These are phyloP conservation scores for Trigoniulus corallinus DNA, from an alignment of 1,140 invertebrate genomes.

Conservation along the genomic window DNA sequence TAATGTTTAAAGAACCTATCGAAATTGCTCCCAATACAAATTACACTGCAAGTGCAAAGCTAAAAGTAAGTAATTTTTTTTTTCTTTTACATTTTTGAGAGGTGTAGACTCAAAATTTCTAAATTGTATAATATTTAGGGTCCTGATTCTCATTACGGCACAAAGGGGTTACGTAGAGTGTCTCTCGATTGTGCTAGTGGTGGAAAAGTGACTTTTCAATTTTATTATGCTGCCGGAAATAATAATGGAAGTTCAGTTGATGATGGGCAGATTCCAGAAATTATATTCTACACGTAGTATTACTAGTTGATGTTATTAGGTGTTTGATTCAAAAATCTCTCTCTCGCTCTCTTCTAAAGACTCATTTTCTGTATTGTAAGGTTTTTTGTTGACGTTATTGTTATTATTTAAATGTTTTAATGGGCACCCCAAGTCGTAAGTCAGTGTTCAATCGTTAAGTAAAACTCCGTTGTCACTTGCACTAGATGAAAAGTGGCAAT, in stretches of 20 bases:
- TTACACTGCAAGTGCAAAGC: constrained; percentile 64
- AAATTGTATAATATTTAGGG: constrained; percentile 39
- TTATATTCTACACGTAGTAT: constrained; percentile 62
- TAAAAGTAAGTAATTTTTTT: constrained; percentile 40
- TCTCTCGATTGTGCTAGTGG: constrained; percentile 52
- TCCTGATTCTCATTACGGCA: constrained; percentile 73
- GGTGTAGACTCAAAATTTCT: background rate
- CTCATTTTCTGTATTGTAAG: too few relatives aligned
- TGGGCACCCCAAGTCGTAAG: too few relatives aligned
- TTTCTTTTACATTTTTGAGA: background rate
- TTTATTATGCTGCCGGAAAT: constrained; percentile 67
- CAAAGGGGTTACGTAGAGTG: constrained; percentile 58
- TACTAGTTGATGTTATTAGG: too few relatives aligned
- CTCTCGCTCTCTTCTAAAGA: too few relatives aligned
- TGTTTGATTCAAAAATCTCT: too few relatives aligned
- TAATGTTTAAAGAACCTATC: constrained; percentile 78
- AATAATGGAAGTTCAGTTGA: constrained; percentile 83
- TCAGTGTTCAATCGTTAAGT: too few relatives aligned
- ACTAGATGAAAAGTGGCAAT: too few relatives aligned
- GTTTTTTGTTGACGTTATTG: too few relatives aligned
- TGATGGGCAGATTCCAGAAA: constrained; percentile 78
- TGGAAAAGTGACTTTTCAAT: constrained; percentile 60
- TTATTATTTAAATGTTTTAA: too few relatives aligned
- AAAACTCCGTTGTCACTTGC: too few relatives aligned
- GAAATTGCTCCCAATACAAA: constrained; percentile 61